phyloP scores from a whole-genome alignment of 2,113 vertebrate species.

The Balaeniceps rex region DNA sequence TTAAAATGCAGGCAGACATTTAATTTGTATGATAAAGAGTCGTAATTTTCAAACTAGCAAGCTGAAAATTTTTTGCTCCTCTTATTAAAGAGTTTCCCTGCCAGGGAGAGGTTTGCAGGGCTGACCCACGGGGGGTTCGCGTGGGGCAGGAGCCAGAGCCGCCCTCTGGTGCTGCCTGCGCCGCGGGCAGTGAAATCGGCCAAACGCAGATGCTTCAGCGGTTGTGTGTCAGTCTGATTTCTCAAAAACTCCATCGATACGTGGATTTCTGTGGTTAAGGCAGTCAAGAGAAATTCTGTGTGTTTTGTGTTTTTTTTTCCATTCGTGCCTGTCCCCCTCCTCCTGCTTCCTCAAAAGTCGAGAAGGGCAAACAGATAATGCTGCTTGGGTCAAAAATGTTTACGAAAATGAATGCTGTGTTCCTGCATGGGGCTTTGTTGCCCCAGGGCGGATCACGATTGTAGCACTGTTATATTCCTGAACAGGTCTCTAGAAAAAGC shows the following conservation, averaged over 20 bases:
- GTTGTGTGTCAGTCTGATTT: no score
- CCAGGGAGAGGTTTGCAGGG: background rate
- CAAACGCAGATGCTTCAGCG: background rate
- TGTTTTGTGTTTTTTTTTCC: background rate
- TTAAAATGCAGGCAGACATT: background rate
- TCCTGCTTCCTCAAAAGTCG: fast-evolving
- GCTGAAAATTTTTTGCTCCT: background rate
- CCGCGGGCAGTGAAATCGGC: background rate
- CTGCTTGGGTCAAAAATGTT: background rate
- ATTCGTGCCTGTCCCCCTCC: background rate
- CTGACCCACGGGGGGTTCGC: background rate
- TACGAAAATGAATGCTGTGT: no score
- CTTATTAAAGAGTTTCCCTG: background rate
- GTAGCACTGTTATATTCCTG: fast-evolving
- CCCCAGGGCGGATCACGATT: fast-evolving
- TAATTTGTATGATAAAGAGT: background rate
- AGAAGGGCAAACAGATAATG: fast-evolving
- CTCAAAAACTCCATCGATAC: background rate
- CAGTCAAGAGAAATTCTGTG: background rate
- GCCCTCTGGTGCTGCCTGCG: background rate
- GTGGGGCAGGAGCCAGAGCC: background rate
- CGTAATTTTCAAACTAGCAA: background rate
- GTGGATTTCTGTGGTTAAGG: background rate
- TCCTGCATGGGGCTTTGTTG: background rate
- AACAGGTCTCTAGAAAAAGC: no score